A percentile compares a stretch with the other conserved stretches of the same genome.
Evolutionary conservation across 37 sponge, comb jelly and placozoan genomes (phyloP).

Genomic region (Halichondria panicea): DNA sequence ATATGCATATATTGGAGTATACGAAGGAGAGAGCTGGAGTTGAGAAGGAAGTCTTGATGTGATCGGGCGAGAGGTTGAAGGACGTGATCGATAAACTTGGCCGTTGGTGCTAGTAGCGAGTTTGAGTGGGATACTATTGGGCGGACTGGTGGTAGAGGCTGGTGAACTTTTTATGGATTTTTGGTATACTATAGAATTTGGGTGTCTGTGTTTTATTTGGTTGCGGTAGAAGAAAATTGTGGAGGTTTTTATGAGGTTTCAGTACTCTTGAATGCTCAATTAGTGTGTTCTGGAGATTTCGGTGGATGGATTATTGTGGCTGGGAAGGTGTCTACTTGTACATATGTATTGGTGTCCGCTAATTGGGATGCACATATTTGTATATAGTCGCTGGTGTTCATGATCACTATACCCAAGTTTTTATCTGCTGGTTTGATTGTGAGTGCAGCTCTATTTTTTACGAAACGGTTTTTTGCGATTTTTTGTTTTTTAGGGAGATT

Average conservation of each 20-base stretch:
- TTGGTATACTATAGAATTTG: slow-evolving; percentile 17
- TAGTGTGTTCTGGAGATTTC: neutral
- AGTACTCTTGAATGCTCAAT: neutral
- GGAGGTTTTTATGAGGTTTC: neutral
- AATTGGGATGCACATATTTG: neutral
- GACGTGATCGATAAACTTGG: slow-evolving; percentile 21
- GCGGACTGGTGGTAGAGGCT: slow-evolving; percentile 14
- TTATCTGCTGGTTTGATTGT: slow-evolving; percentile 41
- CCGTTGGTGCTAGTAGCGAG: slow-evolving; percentile 14
- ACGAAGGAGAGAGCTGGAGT: slow-evolving; percentile 12
- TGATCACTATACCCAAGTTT: slow-evolving; percentile 15
- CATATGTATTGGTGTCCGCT: neutral
- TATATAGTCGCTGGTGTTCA: slow-evolving; percentile 22
- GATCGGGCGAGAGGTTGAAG: slow-evolving; percentile 40
- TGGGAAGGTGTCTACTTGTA: slow-evolving; percentile 39
- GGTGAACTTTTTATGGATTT: slow-evolving; percentile 23
- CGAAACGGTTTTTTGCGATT: neutral
- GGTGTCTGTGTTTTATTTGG: slow-evolving; percentile 19
- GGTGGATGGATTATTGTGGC: slow-evolving; percentile 55
- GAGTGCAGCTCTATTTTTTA: neutral
- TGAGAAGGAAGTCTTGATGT: slow-evolving; percentile 19
- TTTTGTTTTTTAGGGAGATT: neutral
- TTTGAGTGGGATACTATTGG: slow-evolving; percentile 30
- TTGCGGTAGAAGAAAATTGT: neutral
- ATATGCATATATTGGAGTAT: slow-evolving; percentile 3